These are phyloP conservation scores for Onychostoma macrolepis DNA, from an alignment of 2,113 vertebrate genomes.

Conservation along the genomic window DNA sequence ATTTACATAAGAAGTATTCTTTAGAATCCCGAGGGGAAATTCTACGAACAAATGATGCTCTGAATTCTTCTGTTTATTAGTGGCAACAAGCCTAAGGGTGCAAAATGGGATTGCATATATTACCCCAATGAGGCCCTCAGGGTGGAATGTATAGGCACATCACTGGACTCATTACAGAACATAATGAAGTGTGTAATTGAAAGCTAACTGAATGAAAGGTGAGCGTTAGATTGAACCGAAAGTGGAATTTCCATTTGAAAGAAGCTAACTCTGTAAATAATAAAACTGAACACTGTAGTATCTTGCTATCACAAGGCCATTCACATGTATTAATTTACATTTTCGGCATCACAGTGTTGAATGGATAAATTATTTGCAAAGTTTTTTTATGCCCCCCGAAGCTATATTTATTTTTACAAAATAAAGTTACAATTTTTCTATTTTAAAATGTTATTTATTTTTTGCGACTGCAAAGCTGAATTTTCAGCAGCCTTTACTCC, in stretches of 20 bases:
- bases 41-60: background rate
- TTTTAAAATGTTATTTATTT: background rate
- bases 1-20: background rate
- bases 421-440: background rate
- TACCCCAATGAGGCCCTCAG: constrained; percentile 23
- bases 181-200: constrained; percentile 51
- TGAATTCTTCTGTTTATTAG: constrained; percentile 34
- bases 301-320: background rate
- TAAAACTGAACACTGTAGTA: background rate
- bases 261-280: constrained; percentile 39
- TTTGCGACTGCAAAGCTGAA: background rate
- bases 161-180: constrained; percentile 50
- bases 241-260: constrained; percentile 26
- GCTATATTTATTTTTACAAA: background rate
- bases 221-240: constrained; percentile 14
- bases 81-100: constrained; percentile 16
- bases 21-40: constrained; percentile 10
- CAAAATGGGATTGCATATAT: constrained; percentile 44
- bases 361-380: background rate
- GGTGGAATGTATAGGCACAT: constrained; percentile 42
- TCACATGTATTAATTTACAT: background rate
- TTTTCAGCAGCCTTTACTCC: background rate
- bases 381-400: background rate
- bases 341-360: background rate
- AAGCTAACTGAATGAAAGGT: constrained; percentile 48